Conservation (phyloP, 2,888 invertebrate genomes). For the Sinodicranocentrus sp. region DNA sequence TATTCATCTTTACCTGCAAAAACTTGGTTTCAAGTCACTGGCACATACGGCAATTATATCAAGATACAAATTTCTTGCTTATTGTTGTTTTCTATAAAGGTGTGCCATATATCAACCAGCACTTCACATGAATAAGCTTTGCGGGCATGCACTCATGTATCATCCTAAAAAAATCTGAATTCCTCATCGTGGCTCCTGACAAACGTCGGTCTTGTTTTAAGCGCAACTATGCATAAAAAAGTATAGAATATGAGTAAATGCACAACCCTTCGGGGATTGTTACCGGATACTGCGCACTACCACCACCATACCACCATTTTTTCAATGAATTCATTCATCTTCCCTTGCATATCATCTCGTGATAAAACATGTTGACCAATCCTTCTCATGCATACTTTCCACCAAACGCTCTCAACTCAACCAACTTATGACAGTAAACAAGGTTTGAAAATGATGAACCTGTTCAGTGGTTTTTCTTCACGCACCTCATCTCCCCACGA, state of each 20-base stretch:
- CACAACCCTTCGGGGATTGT: conserved; percentile 38
- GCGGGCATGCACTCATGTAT: conserved; percentile 7
- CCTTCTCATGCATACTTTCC: neutral
- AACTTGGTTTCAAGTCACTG: conserved; percentile 50
- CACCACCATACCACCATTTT: neutral
- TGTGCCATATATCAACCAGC: neutral
- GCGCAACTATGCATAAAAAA: neutral
- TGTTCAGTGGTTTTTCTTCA: conserved; percentile 21
- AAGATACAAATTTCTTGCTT: neutral
- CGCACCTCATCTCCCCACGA: too few species aligned
- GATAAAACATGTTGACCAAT: neutral
- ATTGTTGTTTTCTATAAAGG: neutral
- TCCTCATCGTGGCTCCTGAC: conserved; percentile 12
- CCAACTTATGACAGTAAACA: conserved; percentile 27
- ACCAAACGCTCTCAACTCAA: neutral
- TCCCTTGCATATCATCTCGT: neutral
- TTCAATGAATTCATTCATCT: conserved; percentile 2
- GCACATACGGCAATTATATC: conserved; percentile 47
- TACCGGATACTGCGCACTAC: conserved; percentile 50
- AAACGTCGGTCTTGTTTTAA: conserved; percentile 10
- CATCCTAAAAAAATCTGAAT: conserved; percentile 4
- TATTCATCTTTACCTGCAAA: too few species aligned
- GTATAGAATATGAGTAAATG: neutral
- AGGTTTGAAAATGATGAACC: neutral
- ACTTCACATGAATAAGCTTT: neutral